Conservation (phyloP, 2,888 invertebrate species). For the Geotrupes spiniger region DNA sequence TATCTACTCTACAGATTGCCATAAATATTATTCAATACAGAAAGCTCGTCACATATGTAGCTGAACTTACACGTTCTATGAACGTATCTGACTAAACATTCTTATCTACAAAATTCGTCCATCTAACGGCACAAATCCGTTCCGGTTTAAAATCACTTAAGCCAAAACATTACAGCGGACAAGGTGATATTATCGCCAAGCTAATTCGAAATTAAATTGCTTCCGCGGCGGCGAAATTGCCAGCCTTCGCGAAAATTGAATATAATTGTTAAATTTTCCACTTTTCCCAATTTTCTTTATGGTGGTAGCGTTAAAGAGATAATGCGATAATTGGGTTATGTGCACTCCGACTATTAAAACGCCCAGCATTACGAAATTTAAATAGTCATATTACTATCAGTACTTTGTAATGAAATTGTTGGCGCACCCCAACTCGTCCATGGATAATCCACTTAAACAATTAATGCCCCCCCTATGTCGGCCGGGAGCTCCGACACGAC, state of each 20-base stretch:
- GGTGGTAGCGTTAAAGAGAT: neutral
- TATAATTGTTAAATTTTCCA: constrained; percentile 4
- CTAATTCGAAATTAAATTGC: constrained; percentile 3
- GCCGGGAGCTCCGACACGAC: constrained; percentile 24
- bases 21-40: too few species aligned
- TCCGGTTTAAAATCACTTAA: too few species aligned
- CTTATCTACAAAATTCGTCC: too few species aligned
- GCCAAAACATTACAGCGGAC: neutral
- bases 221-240: constrained; percentile 7
- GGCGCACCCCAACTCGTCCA: constrained; percentile 30
- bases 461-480: constrained; percentile 29
- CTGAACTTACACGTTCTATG: too few species aligned
- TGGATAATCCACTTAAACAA: constrained; percentile 34
- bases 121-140: too few species aligned
- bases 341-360: constrained; percentile 7
- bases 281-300: constrained; percentile 1
- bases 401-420: constrained; percentile 33
- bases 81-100: too few species aligned
- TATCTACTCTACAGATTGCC: too few species aligned
- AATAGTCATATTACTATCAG: constrained; percentile 33
- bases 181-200: neutral
- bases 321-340: constrained; percentile 6
- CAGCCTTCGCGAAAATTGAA: constrained; percentile 5
- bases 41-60: too few species aligned
- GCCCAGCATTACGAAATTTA: constrained; percentile 27